Conservation (phyloP, 2,888 invertebrate genomes). For the Pyrgus malvae region DNA sequence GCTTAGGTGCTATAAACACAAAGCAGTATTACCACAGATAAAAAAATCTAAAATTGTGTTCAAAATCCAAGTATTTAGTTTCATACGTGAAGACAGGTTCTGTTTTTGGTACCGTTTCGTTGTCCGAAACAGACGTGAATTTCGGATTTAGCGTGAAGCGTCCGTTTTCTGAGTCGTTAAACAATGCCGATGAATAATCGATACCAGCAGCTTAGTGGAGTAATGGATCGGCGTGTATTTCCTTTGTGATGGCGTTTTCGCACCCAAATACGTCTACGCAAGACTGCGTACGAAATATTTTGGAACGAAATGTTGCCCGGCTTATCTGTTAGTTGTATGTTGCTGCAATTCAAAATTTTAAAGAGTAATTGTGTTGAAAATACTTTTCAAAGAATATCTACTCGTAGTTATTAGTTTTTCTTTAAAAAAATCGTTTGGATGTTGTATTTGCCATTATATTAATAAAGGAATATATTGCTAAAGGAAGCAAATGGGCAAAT, state of each 20-base stretch:
- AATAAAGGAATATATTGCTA: background rate
- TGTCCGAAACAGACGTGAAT: slow-evolving; percentile 50
- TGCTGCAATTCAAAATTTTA: too few relatives aligned
- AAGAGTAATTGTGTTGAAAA: too few relatives aligned
- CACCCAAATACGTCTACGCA: slow-evolving; percentile 5
- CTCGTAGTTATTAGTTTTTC: too few relatives aligned
- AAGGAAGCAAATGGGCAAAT: background rate
- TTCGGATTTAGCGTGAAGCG: slow-evolving; percentile 48
- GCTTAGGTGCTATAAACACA: too few relatives aligned
- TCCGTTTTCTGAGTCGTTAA: slow-evolving; percentile 58
- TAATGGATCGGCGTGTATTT: slow-evolving; percentile 21
- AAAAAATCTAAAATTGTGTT: too few relatives aligned
- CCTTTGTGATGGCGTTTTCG: slow-evolving; percentile 21
- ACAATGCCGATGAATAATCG: slow-evolving; percentile 56
- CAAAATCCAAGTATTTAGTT: background rate
- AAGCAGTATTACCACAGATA: too few relatives aligned
- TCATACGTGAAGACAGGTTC: slow-evolving; percentile 22
- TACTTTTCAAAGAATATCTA: too few relatives aligned
- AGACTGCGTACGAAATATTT: slow-evolving; percentile 10
- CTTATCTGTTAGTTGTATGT: background rate
- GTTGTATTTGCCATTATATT: background rate
- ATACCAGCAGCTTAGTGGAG: slow-evolving; percentile 29
- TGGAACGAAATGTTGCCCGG: background rate
- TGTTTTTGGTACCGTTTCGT: slow-evolving; percentile 28
- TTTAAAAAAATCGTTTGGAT: too few relatives aligned